Conservation (phyloP, 2,797 vertebrate genomes). For the Prunella strophiata region DNA sequence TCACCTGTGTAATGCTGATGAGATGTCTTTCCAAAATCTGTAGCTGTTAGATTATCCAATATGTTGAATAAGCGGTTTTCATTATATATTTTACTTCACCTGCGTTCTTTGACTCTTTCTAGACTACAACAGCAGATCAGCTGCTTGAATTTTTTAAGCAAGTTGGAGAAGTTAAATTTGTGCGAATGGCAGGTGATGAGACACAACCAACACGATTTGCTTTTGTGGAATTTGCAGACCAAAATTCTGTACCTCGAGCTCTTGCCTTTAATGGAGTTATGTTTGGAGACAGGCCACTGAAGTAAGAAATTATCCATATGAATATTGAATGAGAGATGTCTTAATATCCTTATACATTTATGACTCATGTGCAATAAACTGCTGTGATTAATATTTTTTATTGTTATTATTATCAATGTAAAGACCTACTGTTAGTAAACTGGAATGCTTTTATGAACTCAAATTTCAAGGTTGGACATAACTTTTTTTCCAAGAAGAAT, state of each 20-base stretch:
- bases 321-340: slow-evolving; percentile 6
- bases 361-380: background rate
- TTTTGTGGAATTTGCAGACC: slow-evolving; percentile 96
- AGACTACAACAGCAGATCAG: slow-evolving; percentile 97
- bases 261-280: slow-evolving; percentile 97
- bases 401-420: background rate
- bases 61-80: background rate
- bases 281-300: slow-evolving; percentile 96
- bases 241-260: slow-evolving; percentile 92
- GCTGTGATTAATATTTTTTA: background rate
- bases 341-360: background rate
- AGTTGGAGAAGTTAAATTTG: slow-evolving; percentile 98
- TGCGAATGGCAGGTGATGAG: slow-evolving; percentile 98
- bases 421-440: background rate
- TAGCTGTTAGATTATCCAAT: background rate
- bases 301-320: slow-evolving; percentile 81
- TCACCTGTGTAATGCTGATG: background rate
- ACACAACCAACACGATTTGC: slow-evolving; percentile 97
- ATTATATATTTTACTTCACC: background rate
- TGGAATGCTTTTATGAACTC: background rate
- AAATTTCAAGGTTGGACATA: background rate
- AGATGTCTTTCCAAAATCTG: background rate
- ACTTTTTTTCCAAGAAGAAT: background rate
- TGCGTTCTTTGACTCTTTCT: background rate
- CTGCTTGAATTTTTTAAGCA: slow-evolving; percentile 97